These are phyloP conservation scores for Andrena bucephala DNA, from an alignment of 2,888 invertebrate species.

Conservation along the genomic window DNA sequence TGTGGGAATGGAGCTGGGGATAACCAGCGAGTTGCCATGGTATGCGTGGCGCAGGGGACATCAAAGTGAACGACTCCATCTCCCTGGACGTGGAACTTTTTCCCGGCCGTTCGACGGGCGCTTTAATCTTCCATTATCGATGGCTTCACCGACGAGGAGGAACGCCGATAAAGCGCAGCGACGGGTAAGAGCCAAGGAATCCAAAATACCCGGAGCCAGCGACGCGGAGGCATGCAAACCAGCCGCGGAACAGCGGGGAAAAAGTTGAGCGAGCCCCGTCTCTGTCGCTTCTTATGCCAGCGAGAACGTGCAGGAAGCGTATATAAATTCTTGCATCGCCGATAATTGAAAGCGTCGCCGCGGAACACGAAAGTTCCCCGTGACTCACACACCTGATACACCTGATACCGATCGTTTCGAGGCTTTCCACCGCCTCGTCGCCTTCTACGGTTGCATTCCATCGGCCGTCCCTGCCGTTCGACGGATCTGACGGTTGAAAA, in stretches of 20 bases:
- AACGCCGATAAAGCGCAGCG: slow-evolving; percentile 4
- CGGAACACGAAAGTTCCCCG: slow-evolving; percentile 26
- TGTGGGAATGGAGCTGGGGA: too few relatives aligned
- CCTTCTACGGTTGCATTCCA: slow-evolving; percentile 49
- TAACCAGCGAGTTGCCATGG: too few relatives aligned
- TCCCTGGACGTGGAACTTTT: neutral
- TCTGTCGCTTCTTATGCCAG: slow-evolving; percentile 1
- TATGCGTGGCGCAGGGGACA: too few relatives aligned
- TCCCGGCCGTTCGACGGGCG: neutral
- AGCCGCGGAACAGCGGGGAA: neutral
- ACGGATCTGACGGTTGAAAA: too few relatives aligned
- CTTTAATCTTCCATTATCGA: neutral
- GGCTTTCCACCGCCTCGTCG: slow-evolving; percentile 26
- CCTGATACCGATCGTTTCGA: slow-evolving; percentile 51
- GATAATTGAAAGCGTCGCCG: slow-evolving; percentile 49
- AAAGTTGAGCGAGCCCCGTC: neutral
- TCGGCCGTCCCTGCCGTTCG: neutral
- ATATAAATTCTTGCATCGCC: slow-evolving; percentile 31
- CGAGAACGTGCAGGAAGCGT: neutral
- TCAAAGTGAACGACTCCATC: neutral
- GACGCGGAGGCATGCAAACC: slow-evolving; percentile 18
- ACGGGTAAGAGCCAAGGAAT: neutral
- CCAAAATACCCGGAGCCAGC: neutral
- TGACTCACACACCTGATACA: slow-evolving; percentile 49
- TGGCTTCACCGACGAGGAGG: neutral